Evolutionary conservation across 2,113 vertebrate genomes (phyloP), one percentile per base, ranked within the genome.

Genomic region (Neodon shergylaensis): DNA sequence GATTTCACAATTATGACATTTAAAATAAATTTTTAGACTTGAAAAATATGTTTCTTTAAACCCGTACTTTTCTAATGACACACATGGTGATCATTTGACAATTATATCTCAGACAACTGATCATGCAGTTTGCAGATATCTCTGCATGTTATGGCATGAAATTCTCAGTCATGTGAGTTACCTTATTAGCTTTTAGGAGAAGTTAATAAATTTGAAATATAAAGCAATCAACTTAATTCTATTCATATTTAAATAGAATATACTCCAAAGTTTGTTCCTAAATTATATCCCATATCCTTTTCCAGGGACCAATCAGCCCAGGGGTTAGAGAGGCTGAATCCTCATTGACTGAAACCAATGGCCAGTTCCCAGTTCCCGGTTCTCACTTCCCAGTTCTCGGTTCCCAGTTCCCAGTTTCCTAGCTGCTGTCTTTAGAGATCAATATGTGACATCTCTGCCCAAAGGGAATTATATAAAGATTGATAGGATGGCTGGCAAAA

Each of bases 21-120:
- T 95, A 77, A 54, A 22, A 19, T 86, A 26, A 72, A 81, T 68
- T 85, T 42, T 49, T 97, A 17, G 31, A 89, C 85, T 93, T 88
- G 33, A 88, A 92, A 93, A 94, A 89, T 42, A 44, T 39, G 26
- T 28, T 39, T 66, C 31, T 90, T 88, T 84, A 63, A 93, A 54
- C 70, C 42, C 90, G n/a, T 66, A 39, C 1, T 81, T 87, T 92
- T 90, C 22, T 92, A 89, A 79, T n/a, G 2, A 70, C 76, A 78
- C 49, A 33, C 91, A 70, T 4, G 87, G 70, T 90, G 68, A 84
- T 70, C 21, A 3, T 70, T 78, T 74, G 22, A 82, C 2, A 89
- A 47, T 73, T 88, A 74, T 54, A 66, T 72, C 44, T 76, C 93
- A 94, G 5, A 13, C 7, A 92, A 89, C 0, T 21, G 52, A 61